Conservation (phyloP, 2,113 vertebrate genomes). For the Dolichotis patagonum region DNA sequence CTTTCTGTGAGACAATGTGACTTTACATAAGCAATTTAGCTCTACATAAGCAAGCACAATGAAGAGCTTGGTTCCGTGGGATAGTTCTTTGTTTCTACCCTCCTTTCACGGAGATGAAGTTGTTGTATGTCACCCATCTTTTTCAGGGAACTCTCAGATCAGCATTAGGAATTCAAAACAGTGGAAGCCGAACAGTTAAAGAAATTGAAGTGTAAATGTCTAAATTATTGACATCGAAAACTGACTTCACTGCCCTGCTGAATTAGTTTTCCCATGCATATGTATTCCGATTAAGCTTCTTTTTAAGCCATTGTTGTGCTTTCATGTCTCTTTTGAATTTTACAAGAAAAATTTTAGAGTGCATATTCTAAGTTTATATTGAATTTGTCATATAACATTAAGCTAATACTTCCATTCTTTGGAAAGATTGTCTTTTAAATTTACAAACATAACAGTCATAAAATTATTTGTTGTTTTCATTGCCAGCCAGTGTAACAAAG, state of each 20-base stretch:
- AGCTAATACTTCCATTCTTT: constrained; percentile 23
- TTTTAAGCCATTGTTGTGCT: background rate
- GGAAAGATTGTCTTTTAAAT: background rate
- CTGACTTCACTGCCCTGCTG: background rate
- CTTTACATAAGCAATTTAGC: constrained; percentile 56
- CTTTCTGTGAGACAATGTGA: constrained; percentile 20
- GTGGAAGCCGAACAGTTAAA: background rate
- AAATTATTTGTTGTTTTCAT: background rate
- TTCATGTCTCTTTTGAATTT: constrained; percentile 37
- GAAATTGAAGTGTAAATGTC: constrained; percentile 40
- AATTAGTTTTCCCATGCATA: constrained; percentile 27
- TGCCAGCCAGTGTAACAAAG: background rate
- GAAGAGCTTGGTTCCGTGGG: background rate
- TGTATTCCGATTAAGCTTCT: background rate
- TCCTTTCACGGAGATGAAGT: constrained; percentile 27
- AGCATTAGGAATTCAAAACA: constrained; percentile 29
- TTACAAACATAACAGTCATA: background rate
- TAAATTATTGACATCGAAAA: constrained; percentile 11
- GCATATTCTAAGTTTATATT: background rate
- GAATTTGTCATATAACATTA: background rate
- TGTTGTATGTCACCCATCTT: background rate
- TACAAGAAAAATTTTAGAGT: background rate
- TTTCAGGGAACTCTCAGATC: constrained; percentile 13
- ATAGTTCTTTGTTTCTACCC: constrained; percentile 11
- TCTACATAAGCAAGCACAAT: constrained; percentile 46